Base-by-base conservation (phyloP, 2,888 invertebrate species). In the Cerceris rybyensis region DNA sequence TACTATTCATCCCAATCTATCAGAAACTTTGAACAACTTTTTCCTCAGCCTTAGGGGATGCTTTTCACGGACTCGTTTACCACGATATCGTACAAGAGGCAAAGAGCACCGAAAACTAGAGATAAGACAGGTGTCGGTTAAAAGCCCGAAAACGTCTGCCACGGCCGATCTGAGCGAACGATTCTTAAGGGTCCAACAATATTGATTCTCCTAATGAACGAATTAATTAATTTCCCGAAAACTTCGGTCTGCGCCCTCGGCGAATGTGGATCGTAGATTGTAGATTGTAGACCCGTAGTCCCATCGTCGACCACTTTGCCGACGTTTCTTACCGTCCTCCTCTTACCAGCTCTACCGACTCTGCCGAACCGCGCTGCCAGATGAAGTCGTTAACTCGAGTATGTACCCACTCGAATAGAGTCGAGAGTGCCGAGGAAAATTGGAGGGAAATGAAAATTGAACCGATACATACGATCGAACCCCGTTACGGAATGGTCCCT, bases 301-400 rank as follows among this genome's bases (percentile, higher is more conserved):
- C 17, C 14, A 11, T 39, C 28, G 46, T 55, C 41, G 58, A 69
- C 55, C 63, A 60, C 43, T 67, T 60, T 65, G 60, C 17, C 60
- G 54, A 66, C 75, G 65, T 70, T 82, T 68, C 82, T 75, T 70
- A 64, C 70, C 70, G 65, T 16, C 73, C 64, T 43, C 50, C 49
- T 43, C 46, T 55, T 71, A 49, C 46, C 70, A 43, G 59, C 71
- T 46, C 69, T 73, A 71, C 61, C 74, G 69, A 78, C 72, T 68
- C 70, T 65, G 65, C 57, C 72, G 59, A 55, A 65, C 39, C 72
- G 72, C 28, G 64, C 60, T 68, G 60, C 81, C 77, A 81, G 85
- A 87, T 87, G 89, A 89, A 89, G 86, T 88, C 88, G 89, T 89
- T 89, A 89, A 89, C 88, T 89, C 85, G 85, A 88, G 89, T 88